Evolutionary conservation across 1,140 invertebrate genomes (phyloP).

Genomic region (Neodiprion pinetum): DNA sequence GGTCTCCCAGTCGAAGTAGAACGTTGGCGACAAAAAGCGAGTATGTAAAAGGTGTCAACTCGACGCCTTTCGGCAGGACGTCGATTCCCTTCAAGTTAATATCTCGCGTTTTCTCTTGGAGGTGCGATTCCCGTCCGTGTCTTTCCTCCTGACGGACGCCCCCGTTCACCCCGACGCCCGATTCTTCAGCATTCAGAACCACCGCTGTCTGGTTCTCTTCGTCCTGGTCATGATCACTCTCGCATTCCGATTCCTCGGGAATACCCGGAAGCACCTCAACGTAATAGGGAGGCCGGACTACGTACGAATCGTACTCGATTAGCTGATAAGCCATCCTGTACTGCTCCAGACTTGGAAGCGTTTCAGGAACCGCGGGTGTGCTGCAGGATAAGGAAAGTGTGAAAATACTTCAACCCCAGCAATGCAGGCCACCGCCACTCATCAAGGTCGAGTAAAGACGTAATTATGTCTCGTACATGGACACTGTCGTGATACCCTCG

Average conservation of each 20-base stretch:
- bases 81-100: too few relatives aligned
- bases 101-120: not conserved
- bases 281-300: not conserved
- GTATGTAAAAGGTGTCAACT: not conserved
- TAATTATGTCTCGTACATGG: too few relatives aligned
- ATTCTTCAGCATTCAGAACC: not conserved
- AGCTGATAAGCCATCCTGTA: not conserved
- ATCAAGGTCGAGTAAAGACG: too few relatives aligned
- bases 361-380: too few relatives aligned
- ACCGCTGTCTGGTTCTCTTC: not conserved
- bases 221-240: not conserved
- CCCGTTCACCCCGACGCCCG: not conserved
- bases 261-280: not conserved
- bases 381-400: too few relatives aligned
- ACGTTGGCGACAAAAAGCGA: not conserved
- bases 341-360: too few relatives aligned
- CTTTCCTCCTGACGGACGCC: not conserved
- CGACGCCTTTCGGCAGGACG: not conserved
- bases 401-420: too few relatives aligned
- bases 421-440: too few relatives aligned
- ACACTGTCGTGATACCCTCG: not conserved
- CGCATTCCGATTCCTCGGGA: not conserved
- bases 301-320: not conserved
- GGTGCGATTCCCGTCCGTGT: not conserved
- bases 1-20: not conserved